Evolutionary conservation across 2,113 vertebrate genomes (phyloP).

Genomic region (Bubo blakistoni): DNA sequence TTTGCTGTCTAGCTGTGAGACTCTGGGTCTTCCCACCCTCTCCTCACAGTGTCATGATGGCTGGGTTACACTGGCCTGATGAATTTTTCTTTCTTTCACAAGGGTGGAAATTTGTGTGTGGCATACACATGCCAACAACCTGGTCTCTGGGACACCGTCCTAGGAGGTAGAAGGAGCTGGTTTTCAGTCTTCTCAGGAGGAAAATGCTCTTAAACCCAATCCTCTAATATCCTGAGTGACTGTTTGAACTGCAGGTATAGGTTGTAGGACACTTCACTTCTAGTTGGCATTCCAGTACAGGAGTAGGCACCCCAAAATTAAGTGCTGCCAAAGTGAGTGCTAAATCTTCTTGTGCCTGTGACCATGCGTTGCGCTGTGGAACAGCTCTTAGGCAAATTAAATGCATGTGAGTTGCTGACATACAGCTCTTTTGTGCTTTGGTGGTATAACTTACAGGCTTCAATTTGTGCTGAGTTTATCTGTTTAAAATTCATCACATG

Average conservation of each 20-base stretch:
- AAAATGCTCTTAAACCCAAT: not conserved
- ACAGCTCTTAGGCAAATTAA: not conserved
- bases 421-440: not conserved
- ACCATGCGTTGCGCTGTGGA: not conserved
- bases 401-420: not conserved
- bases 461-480: not conserved
- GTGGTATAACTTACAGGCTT: not conserved
- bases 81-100: not conserved
- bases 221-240: not conserved
- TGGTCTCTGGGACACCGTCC: not conserved
- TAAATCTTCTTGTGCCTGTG: not conserved
- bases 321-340: not conserved
- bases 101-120: not conserved
- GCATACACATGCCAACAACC: accelerated
- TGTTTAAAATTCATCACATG: not conserved
- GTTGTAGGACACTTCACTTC: not conserved
- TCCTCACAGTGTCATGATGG: not conserved
- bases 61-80: not conserved
- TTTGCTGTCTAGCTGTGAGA: not conserved
- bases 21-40: not conserved
- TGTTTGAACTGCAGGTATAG: not conserved
- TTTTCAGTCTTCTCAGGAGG: not conserved
- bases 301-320: not conserved
- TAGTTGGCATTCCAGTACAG: not conserved
- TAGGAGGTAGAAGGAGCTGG: not conserved